Evolutionary conservation across 2,888 invertebrate genomes (phyloP), one percentile per base, ranked within the genome.

Genomic region (Omphaloscelis lunosa): DNA sequence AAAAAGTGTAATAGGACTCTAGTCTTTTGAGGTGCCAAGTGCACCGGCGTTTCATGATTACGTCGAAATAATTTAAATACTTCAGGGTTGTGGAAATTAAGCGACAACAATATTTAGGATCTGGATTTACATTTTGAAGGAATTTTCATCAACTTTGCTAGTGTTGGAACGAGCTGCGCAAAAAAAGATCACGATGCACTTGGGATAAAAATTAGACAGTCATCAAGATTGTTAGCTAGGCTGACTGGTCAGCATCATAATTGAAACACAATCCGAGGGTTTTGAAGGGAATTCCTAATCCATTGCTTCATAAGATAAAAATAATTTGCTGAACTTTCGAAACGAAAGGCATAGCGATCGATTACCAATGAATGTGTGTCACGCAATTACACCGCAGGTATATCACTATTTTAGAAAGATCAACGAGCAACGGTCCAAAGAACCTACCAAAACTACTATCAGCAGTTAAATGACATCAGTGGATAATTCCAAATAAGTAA

Each of bases 41-140:
- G 34, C 41, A 45, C 34, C 4, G 51, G 34, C n/a, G 34, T 58
- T 75, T 68, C 51, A 63, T 63, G 58, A 82, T 82, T 76, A 48
- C 68, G 27, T 29, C 34, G 11, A 51, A 53, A 45, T 80, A 58
- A 76, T 68, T 68, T 51, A 45, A 76, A 82, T 39, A 58, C 45
- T 39, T 15, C 56, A 23, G 41, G 34, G 27, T 27, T 67, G 41
- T 51, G 27, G 58, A 51, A 67, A 51, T 23, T 45, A 65, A 65
- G 51, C 62, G 62, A 68, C 41, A 27, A 34, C 29, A 67, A 67
- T 81, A 62, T 51, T 65, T 71, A 15, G 3, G 9, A 6, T 27
- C 1, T 15, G 12, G 8, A 79, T 61, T 45, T 15, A 48, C 6
- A 56, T 76, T 58, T 34, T 41, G 11, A 34, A 23, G 17, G 51